Percentiles rank a stretch among this genome's conserved stretches.
Evolutionary conservation across 2,888 invertebrate genomes (phyloP).

Genomic region (Athripsodes cinereus): DNA sequence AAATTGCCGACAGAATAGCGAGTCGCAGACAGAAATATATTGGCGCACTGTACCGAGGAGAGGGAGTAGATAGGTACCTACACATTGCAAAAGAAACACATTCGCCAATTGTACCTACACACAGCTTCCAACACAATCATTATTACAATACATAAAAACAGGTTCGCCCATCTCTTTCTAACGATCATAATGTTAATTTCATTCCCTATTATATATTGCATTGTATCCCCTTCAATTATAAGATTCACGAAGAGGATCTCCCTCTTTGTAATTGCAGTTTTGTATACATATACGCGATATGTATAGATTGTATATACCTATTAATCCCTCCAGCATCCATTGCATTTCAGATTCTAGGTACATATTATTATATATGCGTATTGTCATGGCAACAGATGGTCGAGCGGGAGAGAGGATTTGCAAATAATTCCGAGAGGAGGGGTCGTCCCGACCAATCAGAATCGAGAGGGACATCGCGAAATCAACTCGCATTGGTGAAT

Average conservation of each 20-base stretch:
- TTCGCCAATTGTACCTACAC: conserved; percentile 16
- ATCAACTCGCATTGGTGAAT: conserved; percentile 18
- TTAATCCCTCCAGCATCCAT: too few species aligned
- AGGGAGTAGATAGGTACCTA: too few species aligned
- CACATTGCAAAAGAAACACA: conserved; percentile 8
- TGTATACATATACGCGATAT: too few species aligned
- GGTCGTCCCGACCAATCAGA: conserved; percentile 16
- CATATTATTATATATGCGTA: neutral
- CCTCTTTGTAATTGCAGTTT: too few species aligned
- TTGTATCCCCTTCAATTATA: too few species aligned
- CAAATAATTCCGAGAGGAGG: conserved; percentile 21
- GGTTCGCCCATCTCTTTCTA: neutral
- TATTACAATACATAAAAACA: neutral
- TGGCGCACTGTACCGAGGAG: conserved; percentile 12
- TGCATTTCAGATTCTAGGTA: neutral
- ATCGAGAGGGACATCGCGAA: conserved; percentile 14
- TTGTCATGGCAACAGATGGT: conserved; percentile 1
- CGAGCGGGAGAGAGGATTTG: conserved; percentile 11
- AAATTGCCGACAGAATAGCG: conserved; percentile 15
- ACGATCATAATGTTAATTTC: neutral
- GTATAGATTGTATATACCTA: too few species aligned
- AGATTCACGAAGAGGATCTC: too few species aligned
- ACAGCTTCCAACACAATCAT: conserved; percentile 18
- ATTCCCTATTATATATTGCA: neutral
- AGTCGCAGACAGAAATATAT: conserved; percentile 11